Percentiles rank a stretch among this genome's conserved stretches.
Evolutionary conservation across 1,140 invertebrate species (phyloP).

Genomic region (Paralvinella palmiformis): DNA sequence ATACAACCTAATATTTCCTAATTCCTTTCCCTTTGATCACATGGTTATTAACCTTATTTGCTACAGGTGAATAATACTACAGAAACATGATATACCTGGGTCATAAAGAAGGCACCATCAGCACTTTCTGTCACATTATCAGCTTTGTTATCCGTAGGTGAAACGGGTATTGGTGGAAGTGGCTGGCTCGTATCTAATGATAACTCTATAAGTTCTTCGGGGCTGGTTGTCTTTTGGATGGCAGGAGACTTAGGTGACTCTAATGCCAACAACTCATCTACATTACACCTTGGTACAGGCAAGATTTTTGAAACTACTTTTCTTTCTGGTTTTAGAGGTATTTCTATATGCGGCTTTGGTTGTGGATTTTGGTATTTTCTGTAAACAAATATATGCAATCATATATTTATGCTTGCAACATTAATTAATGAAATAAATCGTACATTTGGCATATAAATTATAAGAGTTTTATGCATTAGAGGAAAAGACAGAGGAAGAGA

Average conservation of each 20-base stretch:
- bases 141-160: slow-evolving; percentile 5
- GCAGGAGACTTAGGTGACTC: slow-evolving; percentile 22
- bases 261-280: slow-evolving; percentile 37
- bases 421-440: too few relatives aligned
- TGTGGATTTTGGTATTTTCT: neutral
- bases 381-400: neutral
- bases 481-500: slow-evolving; percentile 6
- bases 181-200: slow-evolving; percentile 4
- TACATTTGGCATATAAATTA: too few relatives aligned
- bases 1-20: neutral
- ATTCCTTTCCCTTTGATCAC: neutral
- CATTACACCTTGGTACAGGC: slow-evolving; percentile 36
- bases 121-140: slow-evolving; percentile 16
- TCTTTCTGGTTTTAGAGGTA: neutral
- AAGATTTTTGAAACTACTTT: slow-evolving; percentile 31
- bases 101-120: slow-evolving; percentile 42
- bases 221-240: neutral
- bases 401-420: too few relatives aligned
- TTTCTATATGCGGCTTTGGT: slow-evolving; percentile 8
- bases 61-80: neutral
- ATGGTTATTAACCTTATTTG: neutral
- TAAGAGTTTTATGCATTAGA: too few relatives aligned
- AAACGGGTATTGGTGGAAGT: neutral
- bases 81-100: slow-evolving; percentile 31
- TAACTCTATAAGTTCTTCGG: neutral